Evolutionary conservation across 92 coral and sea anemone genomes (phyloP).

Genomic region (Palythoa caribaeorum): DNA sequence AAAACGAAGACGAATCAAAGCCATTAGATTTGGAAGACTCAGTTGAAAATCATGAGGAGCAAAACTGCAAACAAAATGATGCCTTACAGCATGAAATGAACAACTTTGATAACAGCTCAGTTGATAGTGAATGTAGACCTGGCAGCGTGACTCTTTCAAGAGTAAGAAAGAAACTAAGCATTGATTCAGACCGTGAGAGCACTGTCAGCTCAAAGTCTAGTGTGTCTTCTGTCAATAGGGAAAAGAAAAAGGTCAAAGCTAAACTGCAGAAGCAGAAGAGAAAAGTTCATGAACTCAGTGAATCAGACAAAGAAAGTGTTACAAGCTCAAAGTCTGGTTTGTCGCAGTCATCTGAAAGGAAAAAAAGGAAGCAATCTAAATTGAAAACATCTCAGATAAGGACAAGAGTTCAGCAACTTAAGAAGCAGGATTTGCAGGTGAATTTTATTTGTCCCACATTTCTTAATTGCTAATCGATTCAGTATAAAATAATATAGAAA

Average conservation of each 20-base stretch:
- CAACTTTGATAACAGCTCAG: not conserved
- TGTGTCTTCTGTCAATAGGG: not conserved
- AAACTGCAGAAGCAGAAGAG: slow-evolving; percentile 1
- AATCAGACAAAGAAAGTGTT: slow-evolving; percentile 38
- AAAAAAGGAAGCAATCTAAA: not conserved
- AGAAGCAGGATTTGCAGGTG: slow-evolving; percentile 6
- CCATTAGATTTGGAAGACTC: not conserved
- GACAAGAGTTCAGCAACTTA: slow-evolving; percentile 33
- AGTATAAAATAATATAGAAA: too few relatives aligned
- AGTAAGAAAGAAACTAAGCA: slow-evolving; percentile 6
- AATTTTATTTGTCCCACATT: not conserved
- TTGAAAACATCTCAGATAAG: not conserved
- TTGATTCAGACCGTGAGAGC: slow-evolving; percentile 31
- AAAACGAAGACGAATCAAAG: slow-evolving; percentile 23
- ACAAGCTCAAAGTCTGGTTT: not conserved
- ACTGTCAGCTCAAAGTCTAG: slow-evolving; percentile 22
- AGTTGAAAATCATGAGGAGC: not conserved
- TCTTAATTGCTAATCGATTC: too few relatives aligned
- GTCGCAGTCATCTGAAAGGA: not conserved
- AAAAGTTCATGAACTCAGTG: slow-evolving; percentile 19
- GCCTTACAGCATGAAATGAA: not conserved
- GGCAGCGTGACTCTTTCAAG: not conserved
- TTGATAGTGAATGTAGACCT: not conserved
- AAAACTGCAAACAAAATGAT: not conserved
- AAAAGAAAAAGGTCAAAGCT: slow-evolving; percentile 1